Percentiles rank a stretch among this genome's conserved stretches.
phyloP scores from a whole-genome alignment of 2,113 vertebrate species.

The Pangasianodon hypophthalmus region DNA sequence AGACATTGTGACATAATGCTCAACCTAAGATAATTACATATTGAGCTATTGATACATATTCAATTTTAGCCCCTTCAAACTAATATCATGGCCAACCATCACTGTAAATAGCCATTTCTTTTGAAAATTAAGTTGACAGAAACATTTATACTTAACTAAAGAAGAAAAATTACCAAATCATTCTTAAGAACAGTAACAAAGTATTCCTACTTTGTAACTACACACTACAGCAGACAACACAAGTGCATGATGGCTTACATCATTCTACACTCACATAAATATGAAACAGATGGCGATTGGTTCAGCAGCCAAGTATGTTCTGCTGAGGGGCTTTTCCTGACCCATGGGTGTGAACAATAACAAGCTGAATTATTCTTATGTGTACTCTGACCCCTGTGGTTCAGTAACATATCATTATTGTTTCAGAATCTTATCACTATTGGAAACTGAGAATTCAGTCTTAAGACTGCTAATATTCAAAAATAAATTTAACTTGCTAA shows the following conservation, averaged over 20 bases:
- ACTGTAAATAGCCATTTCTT: neutral
- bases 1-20: neutral
- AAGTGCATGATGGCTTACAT: conserved; percentile 21
- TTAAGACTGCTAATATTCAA: neutral
- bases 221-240: conserved; percentile 15
- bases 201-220: neutral
- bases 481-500: neutral
- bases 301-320: conserved; percentile 37
- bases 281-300: conserved; percentile 42
- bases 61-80: neutral
- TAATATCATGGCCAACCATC: neutral
- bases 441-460: neutral
- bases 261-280: conserved; percentile 45
- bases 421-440: neutral
- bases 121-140: neutral
- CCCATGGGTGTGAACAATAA: conserved; percentile 45
- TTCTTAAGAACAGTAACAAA: neutral
- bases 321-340: conserved; percentile 36
- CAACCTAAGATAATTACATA: neutral
- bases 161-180: neutral
- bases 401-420: neutral
- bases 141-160: neutral
- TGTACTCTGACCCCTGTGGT: conserved; percentile 1
- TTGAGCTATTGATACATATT: neutral
- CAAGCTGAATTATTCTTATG: conserved; percentile 15